A percentile compares a stretch with the other conserved stretches of the same genome.
Conservation (phyloP, 92 coral and sea anemone species). For the Phenganax marumi region DNA sequence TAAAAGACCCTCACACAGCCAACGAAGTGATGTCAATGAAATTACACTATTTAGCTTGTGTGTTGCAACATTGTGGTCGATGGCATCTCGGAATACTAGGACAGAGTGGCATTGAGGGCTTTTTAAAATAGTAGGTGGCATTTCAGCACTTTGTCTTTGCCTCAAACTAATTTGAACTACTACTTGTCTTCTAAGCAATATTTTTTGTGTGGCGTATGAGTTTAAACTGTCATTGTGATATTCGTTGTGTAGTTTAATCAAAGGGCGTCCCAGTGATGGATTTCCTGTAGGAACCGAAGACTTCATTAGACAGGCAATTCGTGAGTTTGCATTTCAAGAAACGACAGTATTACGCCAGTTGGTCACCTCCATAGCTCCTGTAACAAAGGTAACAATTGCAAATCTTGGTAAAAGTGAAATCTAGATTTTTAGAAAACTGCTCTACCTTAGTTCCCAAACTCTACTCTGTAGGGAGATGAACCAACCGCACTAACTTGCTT, state of each 20-base stretch:
- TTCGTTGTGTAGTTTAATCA: constrained; percentile 60
- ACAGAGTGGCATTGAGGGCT: constrained; percentile 79
- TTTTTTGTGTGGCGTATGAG: not conserved
- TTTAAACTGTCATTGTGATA: not conserved
- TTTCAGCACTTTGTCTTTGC: not conserved
- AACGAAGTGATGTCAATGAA: constrained; percentile 89
- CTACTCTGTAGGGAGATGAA: constrained; percentile 66
- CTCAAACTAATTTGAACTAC: too few relatives aligned
- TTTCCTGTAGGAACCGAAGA: constrained; percentile 85
- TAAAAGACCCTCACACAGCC: constrained; percentile 60
- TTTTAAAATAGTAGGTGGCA: constrained; percentile 68
- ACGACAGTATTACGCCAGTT: constrained; percentile 80
- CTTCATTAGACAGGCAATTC: constrained; percentile 81
- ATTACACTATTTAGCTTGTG: constrained; percentile 70
- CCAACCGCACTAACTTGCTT: constrained; percentile 86
- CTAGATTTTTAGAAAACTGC: not conserved
- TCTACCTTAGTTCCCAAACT: not conserved
- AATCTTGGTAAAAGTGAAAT: too few relatives aligned
- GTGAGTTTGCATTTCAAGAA: constrained; percentile 76
- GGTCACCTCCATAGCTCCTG: constrained; percentile 77
- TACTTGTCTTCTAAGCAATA: too few relatives aligned
- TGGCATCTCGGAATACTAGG: constrained; percentile 86
- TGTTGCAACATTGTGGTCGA: constrained; percentile 70
- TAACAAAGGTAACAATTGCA: constrained; percentile 64
- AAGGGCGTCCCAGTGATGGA: constrained; percentile 88